Percentiles rank a stretch among this genome's conserved stretches.
phyloP scores from a whole-genome alignment of 2,113 vertebrate genomes.

The Petrocephalus zakoni region DNA sequence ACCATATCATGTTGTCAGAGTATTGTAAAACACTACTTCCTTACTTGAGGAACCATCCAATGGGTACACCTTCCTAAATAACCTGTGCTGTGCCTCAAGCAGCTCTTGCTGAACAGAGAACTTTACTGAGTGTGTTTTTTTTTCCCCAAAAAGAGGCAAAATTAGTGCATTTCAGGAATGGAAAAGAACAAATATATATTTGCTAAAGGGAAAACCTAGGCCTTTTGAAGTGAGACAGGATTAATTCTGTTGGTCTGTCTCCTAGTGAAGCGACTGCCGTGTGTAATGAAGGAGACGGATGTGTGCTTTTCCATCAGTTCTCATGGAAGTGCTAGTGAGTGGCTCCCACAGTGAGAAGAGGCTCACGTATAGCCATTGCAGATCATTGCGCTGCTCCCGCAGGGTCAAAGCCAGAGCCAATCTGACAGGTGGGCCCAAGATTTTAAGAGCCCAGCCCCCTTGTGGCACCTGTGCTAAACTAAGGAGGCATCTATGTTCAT shows the following conservation, averaged over 20 bases:
- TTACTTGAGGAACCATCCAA: not conserved
- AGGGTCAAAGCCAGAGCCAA: not conserved
- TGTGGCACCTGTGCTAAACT: not conserved
- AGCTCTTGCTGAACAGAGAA: not conserved
- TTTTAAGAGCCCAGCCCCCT: no score
- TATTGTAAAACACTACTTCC: not conserved
- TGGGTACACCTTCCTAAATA: not conserved
- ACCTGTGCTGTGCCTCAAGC: not conserved
- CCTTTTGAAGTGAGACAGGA: not conserved
- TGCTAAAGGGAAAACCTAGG: not conserved
- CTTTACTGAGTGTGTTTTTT: not conserved
- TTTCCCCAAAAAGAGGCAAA: not conserved
- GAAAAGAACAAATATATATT: not conserved
- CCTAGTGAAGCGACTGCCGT: not conserved
- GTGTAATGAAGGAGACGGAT: not conserved
- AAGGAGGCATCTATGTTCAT: not conserved
- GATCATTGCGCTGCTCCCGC: not conserved
- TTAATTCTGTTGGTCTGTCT: not conserved
- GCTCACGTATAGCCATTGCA: not conserved
- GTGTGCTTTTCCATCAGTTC: not conserved
- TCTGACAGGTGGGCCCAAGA: not conserved
- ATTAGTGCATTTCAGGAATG: not conserved
- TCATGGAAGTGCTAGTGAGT: not conserved
- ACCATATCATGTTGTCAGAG: not conserved
- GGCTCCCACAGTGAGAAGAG: not conserved